These are phyloP conservation scores for Hyperoplus lanceolatus DNA, from an alignment of 2,797 vertebrate genomes.

Conservation along the genomic window DNA sequence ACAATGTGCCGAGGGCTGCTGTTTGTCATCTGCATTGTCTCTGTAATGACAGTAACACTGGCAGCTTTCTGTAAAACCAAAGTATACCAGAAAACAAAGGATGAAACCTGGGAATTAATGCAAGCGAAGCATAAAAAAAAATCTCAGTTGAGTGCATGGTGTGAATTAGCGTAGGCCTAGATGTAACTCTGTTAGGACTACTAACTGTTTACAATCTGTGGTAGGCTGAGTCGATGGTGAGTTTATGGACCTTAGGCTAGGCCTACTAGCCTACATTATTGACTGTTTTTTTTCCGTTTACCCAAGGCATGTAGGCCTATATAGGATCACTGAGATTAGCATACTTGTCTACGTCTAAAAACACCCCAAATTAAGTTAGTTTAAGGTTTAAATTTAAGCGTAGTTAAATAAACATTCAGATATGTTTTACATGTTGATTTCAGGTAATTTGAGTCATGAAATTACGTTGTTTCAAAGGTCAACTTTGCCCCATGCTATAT, in stretches of 20 bases:
- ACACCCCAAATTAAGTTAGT: not conserved
- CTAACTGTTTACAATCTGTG: not conserved
- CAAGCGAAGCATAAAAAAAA: not conserved
- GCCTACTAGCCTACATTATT: not conserved
- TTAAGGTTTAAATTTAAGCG: not conserved
- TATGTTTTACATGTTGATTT: too few relatives aligned
- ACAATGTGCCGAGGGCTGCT: conserved; percentile 2
- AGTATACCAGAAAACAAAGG: not conserved
- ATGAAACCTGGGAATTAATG: not conserved
- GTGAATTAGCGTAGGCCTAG: not conserved
- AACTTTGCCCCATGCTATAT: not conserved
- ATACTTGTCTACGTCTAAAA: not conserved
- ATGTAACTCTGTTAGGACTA: not conserved
- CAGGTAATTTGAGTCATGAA: not conserved
- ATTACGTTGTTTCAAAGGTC: not conserved
- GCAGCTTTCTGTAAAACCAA: conserved; percentile 5
- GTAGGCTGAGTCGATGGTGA: too few relatives aligned
- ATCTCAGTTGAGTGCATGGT: not conserved
- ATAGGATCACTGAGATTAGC: not conserved
- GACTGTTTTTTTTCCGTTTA: not conserved
- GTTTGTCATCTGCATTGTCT: conserved; percentile 1
- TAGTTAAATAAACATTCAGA: not conserved
- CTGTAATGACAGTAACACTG: conserved; percentile 9
- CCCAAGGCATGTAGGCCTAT: too few relatives aligned
- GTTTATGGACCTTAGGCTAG: not conserved